Percentiles rank a stretch among this genome's conserved stretches.
Conservation (phyloP, 1,140 invertebrate species). For the Latrodectus geometricus region DNA sequence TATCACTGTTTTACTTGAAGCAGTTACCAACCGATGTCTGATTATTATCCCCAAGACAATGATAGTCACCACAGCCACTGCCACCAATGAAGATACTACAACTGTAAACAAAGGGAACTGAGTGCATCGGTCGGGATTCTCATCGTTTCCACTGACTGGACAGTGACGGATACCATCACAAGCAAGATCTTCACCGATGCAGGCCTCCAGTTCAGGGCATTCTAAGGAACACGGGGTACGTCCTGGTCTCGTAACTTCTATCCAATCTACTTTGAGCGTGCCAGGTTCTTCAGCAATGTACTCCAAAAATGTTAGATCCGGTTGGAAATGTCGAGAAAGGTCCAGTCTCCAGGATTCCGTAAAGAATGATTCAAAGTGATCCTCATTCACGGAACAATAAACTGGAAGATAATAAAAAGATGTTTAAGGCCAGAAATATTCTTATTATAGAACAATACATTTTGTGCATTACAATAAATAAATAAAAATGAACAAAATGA, state of each 20-base stretch:
- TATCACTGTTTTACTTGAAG: conserved; percentile 25
- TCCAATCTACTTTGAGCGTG: conserved; percentile 82
- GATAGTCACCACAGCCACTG: conserved; percentile 23
- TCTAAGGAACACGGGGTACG: conserved; percentile 73
- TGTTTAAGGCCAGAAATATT: too few species aligned
- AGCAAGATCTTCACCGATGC: conserved; percentile 86
- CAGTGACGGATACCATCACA: conserved; percentile 87
- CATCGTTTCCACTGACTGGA: conserved; percentile 83
- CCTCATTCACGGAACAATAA: conserved; percentile 23
- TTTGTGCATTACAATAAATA: too few species aligned
- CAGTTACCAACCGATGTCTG: neutral
- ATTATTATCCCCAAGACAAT: neutral
- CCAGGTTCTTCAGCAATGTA: conserved; percentile 81
- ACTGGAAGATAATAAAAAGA: conserved; percentile 7
- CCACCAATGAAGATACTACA: conserved; percentile 25
- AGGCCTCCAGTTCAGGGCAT: conserved; percentile 87
- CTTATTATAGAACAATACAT: too few species aligned
- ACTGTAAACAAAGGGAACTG: conserved; percentile 49
- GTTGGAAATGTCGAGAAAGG: conserved; percentile 5
- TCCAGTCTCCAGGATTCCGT: conserved; percentile 37
- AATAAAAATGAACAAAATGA: too few species aligned
- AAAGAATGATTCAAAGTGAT: conserved; percentile 32
- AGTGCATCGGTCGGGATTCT: conserved; percentile 76
- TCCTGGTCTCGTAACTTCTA: conserved; percentile 77
- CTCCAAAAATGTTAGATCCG: conserved; percentile 77